Percentiles rank a stretch among this genome's conserved stretches.
Conservation (phyloP, 2,888 invertebrate species). For the Lomographa bimaculata region DNA sequence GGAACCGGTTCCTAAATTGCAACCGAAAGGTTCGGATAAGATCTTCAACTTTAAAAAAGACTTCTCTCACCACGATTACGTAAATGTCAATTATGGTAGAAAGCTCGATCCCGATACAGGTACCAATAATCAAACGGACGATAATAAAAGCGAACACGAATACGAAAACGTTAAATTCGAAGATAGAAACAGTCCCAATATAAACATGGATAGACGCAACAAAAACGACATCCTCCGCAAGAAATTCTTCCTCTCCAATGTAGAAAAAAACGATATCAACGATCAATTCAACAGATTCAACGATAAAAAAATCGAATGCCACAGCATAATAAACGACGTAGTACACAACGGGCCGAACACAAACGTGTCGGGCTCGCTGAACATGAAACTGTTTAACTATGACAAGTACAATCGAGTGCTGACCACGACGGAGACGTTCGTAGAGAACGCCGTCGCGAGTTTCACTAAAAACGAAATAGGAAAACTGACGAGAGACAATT, state of each 20-base stretch:
- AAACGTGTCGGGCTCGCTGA: slow-evolving; percentile 66
- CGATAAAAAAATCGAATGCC: slow-evolving; percentile 71
- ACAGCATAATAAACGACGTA: slow-evolving; percentile 70
- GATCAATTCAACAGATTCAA: slow-evolving; percentile 60
- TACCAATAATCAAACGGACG: too few relatives aligned
- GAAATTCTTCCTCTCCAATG: slow-evolving; percentile 59
- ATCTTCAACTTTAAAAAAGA: slow-evolving; percentile 76
- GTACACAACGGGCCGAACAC: slow-evolving; percentile 64
- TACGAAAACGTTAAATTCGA: slow-evolving; percentile 38
- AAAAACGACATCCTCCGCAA: slow-evolving; percentile 70
- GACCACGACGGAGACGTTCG: slow-evolving; percentile 69
- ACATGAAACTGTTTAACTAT: slow-evolving; percentile 70
- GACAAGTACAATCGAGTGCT: slow-evolving; percentile 71
- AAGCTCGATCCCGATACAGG: too few relatives aligned
- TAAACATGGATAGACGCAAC: slow-evolving; percentile 48
- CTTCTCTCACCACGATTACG: slow-evolving; percentile 68
- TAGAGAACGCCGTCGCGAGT: slow-evolving; percentile 66
- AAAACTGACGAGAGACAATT: slow-evolving; percentile 57
- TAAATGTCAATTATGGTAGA: slow-evolving; percentile 56
- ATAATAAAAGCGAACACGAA: slow-evolving; percentile 23
- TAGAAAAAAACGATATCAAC: slow-evolving; percentile 65
- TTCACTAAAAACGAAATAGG: slow-evolving; percentile 66
- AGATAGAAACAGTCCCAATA: slow-evolving; percentile 33
- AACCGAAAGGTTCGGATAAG: slow-evolving; percentile 66
- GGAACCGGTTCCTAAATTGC: slow-evolving; percentile 49